Evolutionary conservation across 2,113 vertebrate genomes (phyloP).

Genomic region (Callopanchax toddi): DNA sequence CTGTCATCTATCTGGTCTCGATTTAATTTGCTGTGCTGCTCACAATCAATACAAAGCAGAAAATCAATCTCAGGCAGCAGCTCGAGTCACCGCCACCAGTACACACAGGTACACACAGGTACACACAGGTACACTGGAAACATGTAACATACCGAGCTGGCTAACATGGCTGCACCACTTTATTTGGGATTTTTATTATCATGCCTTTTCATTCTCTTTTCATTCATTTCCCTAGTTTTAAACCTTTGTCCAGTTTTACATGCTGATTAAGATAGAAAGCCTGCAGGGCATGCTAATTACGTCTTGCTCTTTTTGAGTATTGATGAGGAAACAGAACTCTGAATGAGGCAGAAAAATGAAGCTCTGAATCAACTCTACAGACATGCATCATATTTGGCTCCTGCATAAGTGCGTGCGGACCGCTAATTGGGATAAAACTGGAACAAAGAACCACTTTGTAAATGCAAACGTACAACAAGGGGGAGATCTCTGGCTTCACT

Average conservation of each 20-base stretch:
- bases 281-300: no score
- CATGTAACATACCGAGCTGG: constrained; percentile 38
- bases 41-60: constrained; percentile 34
- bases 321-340: no score
- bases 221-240: not conserved
- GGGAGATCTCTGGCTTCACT: no score
- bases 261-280: constrained; percentile 1
- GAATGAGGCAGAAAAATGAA: no score
- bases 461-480: no score
- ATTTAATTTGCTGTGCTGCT: constrained; percentile 22
- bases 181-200: not conserved
- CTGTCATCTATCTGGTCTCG: constrained; percentile 17
- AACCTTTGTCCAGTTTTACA: constrained; percentile 2
- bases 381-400: no score
- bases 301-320: not conserved
- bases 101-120: no score
- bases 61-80: constrained; percentile 39
- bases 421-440: no score
- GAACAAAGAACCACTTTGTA: no score
- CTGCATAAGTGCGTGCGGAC: no score
- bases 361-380: no score
- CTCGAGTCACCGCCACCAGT: constrained; percentile 28
- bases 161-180: constrained; percentile 27
- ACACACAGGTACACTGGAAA: constrained; percentile 47
- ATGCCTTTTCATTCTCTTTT: constrained; percentile 20